Evolutionary conservation across 2,797 vertebrate species (phyloP).

Genomic region (Discoglossus pictus): DNA sequence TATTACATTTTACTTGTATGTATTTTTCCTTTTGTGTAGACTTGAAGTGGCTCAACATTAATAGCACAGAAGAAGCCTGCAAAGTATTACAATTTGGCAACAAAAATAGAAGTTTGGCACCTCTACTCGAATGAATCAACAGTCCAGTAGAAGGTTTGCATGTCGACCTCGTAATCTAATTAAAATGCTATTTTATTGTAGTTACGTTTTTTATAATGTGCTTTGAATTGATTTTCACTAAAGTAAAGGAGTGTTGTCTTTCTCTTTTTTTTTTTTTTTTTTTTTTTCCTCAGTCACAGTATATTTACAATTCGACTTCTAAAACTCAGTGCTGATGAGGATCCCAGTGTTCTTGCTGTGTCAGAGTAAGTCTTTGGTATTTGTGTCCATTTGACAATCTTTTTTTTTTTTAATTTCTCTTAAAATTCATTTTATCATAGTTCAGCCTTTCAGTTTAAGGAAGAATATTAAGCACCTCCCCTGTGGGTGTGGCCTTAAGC

Average conservation of each 20-base stretch:
- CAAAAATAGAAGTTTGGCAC: conserved; percentile 84
- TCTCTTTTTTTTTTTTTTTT: not conserved
- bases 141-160: conserved; percentile 85
- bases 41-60: conserved; percentile 84
- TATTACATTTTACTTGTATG: too few relatives aligned
- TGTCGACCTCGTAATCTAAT: too few relatives aligned
- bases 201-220: too few relatives aligned
- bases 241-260: too few relatives aligned
- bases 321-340: conserved; percentile 64
- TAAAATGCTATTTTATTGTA: too few relatives aligned
- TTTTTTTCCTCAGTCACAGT: conserved; percentile 76
- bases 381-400: not conserved
- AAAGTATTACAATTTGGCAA: conserved; percentile 83
- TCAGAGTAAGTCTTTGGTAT: conserved; percentile 79
- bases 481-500: too few relatives aligned
- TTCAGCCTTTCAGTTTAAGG: too few relatives aligned
- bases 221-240: too few relatives aligned
- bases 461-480: too few relatives aligned
- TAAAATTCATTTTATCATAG: too few relatives aligned
- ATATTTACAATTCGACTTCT: conserved; percentile 88
- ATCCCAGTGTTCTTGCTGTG: conserved; percentile 65
- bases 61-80: conserved; percentile 75
- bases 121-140: conserved; percentile 88
- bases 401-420: too few relatives aligned
- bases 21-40: conserved; percentile 66